phyloP scores from a whole-genome alignment of 2,888 invertebrate genomes.

The Ephialtes manifestator region DNA sequence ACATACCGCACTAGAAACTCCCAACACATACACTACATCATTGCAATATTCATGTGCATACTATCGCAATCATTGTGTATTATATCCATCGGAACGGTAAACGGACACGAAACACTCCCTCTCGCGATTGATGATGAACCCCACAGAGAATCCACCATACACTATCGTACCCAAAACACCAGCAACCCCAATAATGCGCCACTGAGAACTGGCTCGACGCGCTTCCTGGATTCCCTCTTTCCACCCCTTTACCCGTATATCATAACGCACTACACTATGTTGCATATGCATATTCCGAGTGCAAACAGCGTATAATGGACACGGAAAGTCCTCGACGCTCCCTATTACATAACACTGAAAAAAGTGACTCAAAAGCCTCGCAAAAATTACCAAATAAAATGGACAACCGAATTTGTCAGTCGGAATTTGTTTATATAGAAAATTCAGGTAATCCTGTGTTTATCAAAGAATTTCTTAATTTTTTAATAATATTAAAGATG shows the following conservation, averaged over 20 bases:
- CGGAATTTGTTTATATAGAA: too few species aligned
- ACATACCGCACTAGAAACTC: background rate
- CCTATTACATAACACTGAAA: background rate
- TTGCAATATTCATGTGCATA: background rate
- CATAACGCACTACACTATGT: conserved; percentile 36
- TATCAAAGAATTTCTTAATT: too few species aligned
- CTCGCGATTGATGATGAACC: conserved; percentile 37
- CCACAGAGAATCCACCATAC: conserved; percentile 27
- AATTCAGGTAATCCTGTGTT: too few species aligned
- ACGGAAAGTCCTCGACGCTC: conserved; percentile 8
- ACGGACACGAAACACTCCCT: conserved; percentile 53
- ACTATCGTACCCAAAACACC: conserved; percentile 38
- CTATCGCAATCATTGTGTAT: conserved; percentile 1
- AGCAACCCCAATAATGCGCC: conserved; percentile 53
- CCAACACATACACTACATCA: background rate
- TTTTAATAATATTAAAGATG: too few species aligned
- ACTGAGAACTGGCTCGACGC: conserved; percentile 35
- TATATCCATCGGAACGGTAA: conserved; percentile 44
- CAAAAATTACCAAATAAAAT: background rate
- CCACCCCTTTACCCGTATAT: conserved; percentile 37
- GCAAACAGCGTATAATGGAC: conserved; percentile 49
- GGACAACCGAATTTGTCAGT: background rate
- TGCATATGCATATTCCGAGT: conserved; percentile 22
- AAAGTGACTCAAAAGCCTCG: background rate
- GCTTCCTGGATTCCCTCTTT: conserved; percentile 63